A percentile compares a stretch with the other conserved stretches of the same genome.
Evolutionary conservation across 2,888 invertebrate genomes (phyloP).

Genomic region (Brachypterus glaber): DNA sequence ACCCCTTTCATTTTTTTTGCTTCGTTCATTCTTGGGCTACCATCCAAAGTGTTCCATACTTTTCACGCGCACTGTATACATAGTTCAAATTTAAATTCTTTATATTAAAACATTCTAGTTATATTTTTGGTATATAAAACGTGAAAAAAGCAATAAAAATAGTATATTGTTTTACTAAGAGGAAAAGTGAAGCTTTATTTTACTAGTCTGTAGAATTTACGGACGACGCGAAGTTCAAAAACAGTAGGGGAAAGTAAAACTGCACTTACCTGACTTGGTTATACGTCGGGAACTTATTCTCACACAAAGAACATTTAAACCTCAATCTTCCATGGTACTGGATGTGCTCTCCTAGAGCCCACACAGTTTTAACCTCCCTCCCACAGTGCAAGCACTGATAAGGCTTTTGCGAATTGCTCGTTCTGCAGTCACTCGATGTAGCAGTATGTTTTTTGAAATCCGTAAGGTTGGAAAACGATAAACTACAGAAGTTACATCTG

Average conservation of each 20-base stretch:
- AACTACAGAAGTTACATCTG: constrained; percentile 44
- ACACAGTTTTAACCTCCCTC: constrained; percentile 39
- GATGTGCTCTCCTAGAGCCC: constrained; percentile 48
- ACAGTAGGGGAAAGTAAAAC: background rate
- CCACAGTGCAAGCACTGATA: constrained; percentile 46
- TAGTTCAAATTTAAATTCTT: too few species aligned
- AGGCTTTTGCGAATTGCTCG: constrained; percentile 22
- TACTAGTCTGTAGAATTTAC: too few species aligned
- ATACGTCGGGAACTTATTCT: constrained; percentile 32
- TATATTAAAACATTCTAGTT: too few species aligned
- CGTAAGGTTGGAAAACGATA: constrained; percentile 31
- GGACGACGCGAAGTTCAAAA: too few species aligned
- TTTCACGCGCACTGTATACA: too few species aligned
- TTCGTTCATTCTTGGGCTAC: too few species aligned
- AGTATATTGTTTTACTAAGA: too few species aligned
- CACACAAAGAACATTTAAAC: constrained; percentile 52
- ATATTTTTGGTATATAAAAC: too few species aligned
- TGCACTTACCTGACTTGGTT: constrained; percentile 27
- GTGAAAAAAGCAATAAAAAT: too few species aligned
- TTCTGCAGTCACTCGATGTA: constrained; percentile 21
- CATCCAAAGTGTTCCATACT: too few species aligned
- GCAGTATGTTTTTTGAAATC: constrained; percentile 40
- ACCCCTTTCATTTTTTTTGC: too few species aligned
- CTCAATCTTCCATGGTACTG: constrained; percentile 49
- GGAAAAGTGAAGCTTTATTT: too few species aligned